A percentile compares a stretch with the other conserved stretches of the same genome.
phyloP scores from a whole-genome alignment of 2,797 vertebrate species.

The Bovichtus diacanthus region DNA sequence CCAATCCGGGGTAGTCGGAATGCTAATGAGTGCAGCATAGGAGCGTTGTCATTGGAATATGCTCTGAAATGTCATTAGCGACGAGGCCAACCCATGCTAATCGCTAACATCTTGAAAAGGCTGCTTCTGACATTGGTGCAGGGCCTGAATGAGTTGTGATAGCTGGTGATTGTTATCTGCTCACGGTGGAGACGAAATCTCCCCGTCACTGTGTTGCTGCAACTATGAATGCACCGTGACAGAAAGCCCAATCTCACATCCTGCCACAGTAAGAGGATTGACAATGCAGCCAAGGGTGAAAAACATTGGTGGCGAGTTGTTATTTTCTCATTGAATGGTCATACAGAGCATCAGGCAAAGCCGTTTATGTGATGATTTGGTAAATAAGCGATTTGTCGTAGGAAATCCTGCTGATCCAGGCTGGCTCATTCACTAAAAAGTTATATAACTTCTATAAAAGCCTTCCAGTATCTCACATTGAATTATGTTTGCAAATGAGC shows the following conservation, averaged over 20 bases:
- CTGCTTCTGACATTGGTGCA: constrained; percentile 61
- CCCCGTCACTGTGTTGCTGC: constrained; percentile 40
- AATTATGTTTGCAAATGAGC: constrained; percentile 76
- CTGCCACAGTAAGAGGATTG: constrained; percentile 65
- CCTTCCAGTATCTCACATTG: constrained; percentile 57
- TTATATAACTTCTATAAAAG: constrained; percentile 66
- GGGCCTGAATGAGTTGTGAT: constrained; percentile 61
- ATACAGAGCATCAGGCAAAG: constrained; percentile 65
- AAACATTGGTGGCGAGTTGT: constrained; percentile 64
- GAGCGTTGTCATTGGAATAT: constrained; percentile 60
- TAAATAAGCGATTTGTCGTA: constrained; percentile 75
- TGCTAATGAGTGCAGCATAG: constrained; percentile 57
- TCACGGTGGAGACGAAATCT: constrained; percentile 14
- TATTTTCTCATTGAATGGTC: constrained; percentile 69
- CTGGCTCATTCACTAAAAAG: constrained; percentile 69
- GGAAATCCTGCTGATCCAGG: constrained; percentile 77
- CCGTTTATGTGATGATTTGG: constrained; percentile 77
- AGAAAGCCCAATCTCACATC: constrained; percentile 65
- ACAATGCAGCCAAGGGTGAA: constrained; percentile 67
- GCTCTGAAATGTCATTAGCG: constrained; percentile 74
- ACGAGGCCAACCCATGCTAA: constrained; percentile 68
- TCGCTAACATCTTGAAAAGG: constrained; percentile 73
- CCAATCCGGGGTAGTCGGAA: constrained; percentile 54
- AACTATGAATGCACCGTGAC: constrained; percentile 66
- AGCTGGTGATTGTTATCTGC: constrained; percentile 69